phyloP scores from a whole-genome alignment of 2,797 vertebrate species.

The Microhierax caerulescens region DNA sequence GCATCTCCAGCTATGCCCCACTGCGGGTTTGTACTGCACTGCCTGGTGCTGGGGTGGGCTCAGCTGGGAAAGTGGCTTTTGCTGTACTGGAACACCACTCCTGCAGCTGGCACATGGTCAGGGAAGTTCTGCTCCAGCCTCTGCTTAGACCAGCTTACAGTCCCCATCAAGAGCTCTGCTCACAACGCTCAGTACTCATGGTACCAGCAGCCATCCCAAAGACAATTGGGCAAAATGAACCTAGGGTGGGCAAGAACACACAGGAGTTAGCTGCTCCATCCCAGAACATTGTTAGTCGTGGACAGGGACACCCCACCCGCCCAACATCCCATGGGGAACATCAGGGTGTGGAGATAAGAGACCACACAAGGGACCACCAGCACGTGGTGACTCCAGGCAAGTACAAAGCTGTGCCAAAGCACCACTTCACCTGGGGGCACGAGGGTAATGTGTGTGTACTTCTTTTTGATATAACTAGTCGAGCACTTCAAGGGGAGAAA shows the following conservation, averaged over 20 bases:
- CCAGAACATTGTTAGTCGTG: neutral
- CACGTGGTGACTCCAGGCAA: neutral
- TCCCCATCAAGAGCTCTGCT: fast-evolving
- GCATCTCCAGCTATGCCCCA: neutral
- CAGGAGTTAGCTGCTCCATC: neutral
- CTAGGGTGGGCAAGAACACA: neutral
- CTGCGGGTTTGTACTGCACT: neutral
- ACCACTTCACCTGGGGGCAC: neutral
- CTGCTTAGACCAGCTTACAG: neutral
- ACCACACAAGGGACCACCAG: neutral
- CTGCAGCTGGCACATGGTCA: neutral
- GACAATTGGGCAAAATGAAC: neutral
- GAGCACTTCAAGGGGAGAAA: neutral
- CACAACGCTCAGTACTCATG: fast-evolving
- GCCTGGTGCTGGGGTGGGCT: neutral
- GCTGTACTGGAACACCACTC: neutral
- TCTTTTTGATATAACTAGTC: neutral
- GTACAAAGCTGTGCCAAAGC: neutral
- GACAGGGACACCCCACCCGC: neutral
- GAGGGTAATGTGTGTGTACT: neutral
- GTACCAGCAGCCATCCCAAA: neutral
- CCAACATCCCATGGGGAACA: neutral
- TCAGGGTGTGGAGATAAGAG: neutral
- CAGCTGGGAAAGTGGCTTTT: neutral
- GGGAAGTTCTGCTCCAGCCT: neutral